Conservation (phyloP, 2,797 vertebrate species). For the Geotria australis region DNA sequence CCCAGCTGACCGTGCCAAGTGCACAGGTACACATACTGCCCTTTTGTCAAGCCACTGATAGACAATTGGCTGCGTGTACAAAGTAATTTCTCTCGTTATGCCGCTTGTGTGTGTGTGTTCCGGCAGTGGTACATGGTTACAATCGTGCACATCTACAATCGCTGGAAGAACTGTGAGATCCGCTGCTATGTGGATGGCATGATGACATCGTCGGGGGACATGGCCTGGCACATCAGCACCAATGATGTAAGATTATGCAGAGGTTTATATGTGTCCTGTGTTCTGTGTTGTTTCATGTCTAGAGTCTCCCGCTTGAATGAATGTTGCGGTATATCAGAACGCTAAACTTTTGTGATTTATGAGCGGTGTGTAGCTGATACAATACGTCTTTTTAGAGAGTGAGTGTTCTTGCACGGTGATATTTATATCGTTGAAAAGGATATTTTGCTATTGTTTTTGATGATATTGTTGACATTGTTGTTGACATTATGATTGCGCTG, state of each 20-base stretch:
- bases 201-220: conserved; percentile 70
- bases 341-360: no score
- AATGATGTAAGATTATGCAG: conserved; percentile 44
- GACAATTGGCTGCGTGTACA: no score
- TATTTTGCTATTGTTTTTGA: no score
- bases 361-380: background rate
- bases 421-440: background rate
- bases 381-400: background rate
- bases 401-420: background rate
- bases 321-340: background rate
- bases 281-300: background rate
- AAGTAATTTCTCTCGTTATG: no score
- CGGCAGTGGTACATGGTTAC: conserved; percentile 96
- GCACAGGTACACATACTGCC: no score
- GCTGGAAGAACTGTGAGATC: conserved; percentile 96
- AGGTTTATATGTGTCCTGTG: background rate
- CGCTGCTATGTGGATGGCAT: conserved; percentile 88
- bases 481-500: no score
- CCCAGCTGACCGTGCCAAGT: no score
- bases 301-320: background rate
- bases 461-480: no score
- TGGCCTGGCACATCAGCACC: conserved; percentile 90
- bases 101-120: conserved; percentile 2
- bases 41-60: no score
- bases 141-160: conserved; percentile 74